phyloP scores from a whole-genome alignment of 2,113 vertebrate species.

The Geococcyx californianus region DNA sequence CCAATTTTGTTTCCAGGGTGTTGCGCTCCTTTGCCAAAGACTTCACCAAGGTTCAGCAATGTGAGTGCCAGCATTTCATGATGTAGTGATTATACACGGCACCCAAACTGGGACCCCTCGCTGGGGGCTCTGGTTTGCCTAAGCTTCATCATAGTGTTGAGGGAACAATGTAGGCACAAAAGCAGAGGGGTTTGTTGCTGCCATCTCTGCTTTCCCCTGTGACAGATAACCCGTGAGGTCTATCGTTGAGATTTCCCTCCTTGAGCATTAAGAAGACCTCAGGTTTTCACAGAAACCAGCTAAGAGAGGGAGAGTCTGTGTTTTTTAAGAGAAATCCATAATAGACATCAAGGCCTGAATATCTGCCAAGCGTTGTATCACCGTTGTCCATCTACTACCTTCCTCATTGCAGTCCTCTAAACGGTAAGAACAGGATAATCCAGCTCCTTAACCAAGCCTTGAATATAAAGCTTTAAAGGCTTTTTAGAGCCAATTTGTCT shows the following conservation, averaged over 20 bases:
- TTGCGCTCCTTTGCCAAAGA: background rate
- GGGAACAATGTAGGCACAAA: background rate
- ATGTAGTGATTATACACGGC: background rate
- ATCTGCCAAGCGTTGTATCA: background rate
- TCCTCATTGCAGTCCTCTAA: background rate
- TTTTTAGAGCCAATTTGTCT: background rate
- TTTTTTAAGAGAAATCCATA: background rate
- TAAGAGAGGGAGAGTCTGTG: background rate
- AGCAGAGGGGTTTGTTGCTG: background rate
- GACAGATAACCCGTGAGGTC: fast-evolving
- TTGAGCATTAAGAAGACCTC: background rate
- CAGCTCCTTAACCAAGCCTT: background rate
- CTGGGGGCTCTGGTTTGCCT: background rate
- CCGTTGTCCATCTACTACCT: background rate
- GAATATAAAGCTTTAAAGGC: background rate
- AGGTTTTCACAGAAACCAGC: background rate
- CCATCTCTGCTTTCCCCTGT: background rate
- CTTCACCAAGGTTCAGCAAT: background rate
- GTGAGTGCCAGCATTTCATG: background rate
- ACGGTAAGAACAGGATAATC: background rate
- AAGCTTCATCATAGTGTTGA: fast-evolving
- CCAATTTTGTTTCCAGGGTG: background rate
- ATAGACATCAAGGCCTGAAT: background rate
- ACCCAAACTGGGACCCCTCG: background rate
- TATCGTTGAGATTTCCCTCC: background rate